Percentiles rank a stretch among this genome's conserved stretches.
These are phyloP conservation scores for Sylvia atricapilla DNA, from an alignment of 2,113 vertebrate genomes.

Conservation along the genomic window DNA sequence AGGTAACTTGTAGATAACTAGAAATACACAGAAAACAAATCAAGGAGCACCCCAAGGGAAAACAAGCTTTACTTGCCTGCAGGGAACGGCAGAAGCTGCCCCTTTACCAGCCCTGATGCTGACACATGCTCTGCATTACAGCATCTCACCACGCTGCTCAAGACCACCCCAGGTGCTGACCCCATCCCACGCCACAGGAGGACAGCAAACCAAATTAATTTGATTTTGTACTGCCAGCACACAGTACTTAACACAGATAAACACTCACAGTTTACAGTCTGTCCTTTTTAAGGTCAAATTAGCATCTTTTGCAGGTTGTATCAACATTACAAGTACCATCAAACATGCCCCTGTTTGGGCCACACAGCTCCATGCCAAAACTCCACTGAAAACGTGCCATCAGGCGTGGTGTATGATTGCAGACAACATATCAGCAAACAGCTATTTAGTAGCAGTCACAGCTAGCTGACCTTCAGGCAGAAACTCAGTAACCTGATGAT, in stretches of 20 bases:
- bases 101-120: not conserved
- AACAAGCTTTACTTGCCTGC: not conserved
- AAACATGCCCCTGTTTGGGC: not conserved
- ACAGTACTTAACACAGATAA: not conserved
- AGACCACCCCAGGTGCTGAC: not conserved
- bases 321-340: not conserved
- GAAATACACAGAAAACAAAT: not conserved
- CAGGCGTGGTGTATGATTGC: not conserved
- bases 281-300: not conserved
- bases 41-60: not conserved
- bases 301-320: not conserved
- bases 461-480: constrained; percentile 47
- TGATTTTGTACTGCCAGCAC: not conserved
- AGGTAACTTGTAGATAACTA: not conserved
- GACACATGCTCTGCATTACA: not conserved
- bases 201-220: not conserved
- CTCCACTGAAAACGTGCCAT: not conserved
- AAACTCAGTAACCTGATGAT: constrained; percentile 2
- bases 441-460: not conserved
- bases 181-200: not conserved
- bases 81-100: not conserved
- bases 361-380: not conserved
- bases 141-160: accelerated
- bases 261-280: not conserved
- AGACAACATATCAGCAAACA: not conserved